phyloP scores from a whole-genome alignment of 2,797 vertebrate species.

The Knipowitschia caucasica region DNA sequence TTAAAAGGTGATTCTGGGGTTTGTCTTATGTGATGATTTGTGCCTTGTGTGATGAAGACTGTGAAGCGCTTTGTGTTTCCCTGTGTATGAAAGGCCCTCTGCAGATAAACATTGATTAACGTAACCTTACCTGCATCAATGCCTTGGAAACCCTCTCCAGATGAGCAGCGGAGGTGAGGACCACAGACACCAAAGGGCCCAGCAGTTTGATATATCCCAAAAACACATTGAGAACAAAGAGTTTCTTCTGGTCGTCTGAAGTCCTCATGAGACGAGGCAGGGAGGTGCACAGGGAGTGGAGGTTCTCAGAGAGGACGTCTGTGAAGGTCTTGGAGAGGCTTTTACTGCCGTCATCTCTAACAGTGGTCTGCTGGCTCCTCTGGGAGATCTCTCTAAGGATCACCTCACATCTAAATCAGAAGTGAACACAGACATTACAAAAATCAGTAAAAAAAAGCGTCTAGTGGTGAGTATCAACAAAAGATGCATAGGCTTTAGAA shows the following conservation, averaged over 20 bases:
- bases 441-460: background rate
- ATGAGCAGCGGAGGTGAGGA: slow-evolving; percentile 83
- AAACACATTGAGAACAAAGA: slow-evolving; percentile 83
- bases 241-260: slow-evolving; percentile 85
- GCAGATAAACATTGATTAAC: no score
- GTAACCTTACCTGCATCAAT: slow-evolving; percentile 75
- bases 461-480: background rate
- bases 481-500: background rate
- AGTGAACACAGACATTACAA: background rate
- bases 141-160: slow-evolving; percentile 87
- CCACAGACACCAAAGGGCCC: slow-evolving; percentile 77
- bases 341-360: slow-evolving; percentile 4
- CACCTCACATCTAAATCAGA: slow-evolving; percentile 46
- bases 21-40: no score
- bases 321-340: slow-evolving; percentile 73
- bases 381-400: slow-evolving; percentile 72
- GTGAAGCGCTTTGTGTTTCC: no score
- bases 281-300: slow-evolving; percentile 84
- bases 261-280: slow-evolving; percentile 90
- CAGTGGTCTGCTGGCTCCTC: slow-evolving; percentile 56
- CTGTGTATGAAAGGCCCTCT: no score
- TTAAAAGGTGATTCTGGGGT: no score
- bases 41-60: background rate
- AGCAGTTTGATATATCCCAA: slow-evolving; percentile 91
- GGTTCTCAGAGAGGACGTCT: slow-evolving; percentile 86